phyloP scores from a whole-genome alignment of 2,797 vertebrate genomes.

The Taeniopygia guttata region DNA sequence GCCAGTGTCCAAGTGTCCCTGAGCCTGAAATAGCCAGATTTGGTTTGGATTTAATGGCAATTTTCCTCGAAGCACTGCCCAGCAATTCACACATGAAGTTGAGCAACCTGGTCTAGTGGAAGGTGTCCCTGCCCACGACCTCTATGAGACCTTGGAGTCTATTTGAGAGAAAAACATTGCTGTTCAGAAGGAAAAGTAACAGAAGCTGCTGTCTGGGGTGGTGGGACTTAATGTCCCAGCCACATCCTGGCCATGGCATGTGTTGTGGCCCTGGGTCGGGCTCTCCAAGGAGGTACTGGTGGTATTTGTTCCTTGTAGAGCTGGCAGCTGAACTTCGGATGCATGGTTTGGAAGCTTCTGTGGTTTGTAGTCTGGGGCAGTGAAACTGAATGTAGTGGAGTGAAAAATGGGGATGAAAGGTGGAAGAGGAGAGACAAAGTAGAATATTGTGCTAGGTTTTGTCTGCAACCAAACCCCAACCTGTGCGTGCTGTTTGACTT shows the following conservation, averaged over 20 bases:
- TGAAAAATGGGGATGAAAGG: not conserved
- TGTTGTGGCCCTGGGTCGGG: not conserved
- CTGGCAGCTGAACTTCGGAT: not conserved
- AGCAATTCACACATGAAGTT: not conserved
- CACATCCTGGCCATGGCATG: rapidly evolving
- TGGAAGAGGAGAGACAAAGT: not conserved
- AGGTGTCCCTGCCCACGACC: too few species aligned
- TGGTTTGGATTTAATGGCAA: not conserved
- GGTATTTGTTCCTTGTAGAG: not conserved
- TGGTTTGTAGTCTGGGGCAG: not conserved
- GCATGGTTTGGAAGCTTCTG: not conserved
- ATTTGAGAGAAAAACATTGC: not conserved
- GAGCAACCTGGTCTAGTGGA: not conserved
- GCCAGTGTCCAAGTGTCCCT: not conserved
- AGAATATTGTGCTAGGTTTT: not conserved
- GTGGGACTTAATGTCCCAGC: not conserved
- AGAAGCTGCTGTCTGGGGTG: not conserved
- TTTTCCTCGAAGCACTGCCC: not conserved
- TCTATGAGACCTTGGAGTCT: not conserved
- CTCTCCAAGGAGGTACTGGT: not conserved
- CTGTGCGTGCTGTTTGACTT: not conserved
- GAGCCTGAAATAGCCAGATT: not conserved
- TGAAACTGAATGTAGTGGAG: not conserved
- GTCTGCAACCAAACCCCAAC: not conserved
- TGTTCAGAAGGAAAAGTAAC: not conserved